Evolutionary conservation across 2,113 vertebrate genomes (phyloP), one percentile per base, ranked within the genome.

Genomic region (Chunga burmeisteri): DNA sequence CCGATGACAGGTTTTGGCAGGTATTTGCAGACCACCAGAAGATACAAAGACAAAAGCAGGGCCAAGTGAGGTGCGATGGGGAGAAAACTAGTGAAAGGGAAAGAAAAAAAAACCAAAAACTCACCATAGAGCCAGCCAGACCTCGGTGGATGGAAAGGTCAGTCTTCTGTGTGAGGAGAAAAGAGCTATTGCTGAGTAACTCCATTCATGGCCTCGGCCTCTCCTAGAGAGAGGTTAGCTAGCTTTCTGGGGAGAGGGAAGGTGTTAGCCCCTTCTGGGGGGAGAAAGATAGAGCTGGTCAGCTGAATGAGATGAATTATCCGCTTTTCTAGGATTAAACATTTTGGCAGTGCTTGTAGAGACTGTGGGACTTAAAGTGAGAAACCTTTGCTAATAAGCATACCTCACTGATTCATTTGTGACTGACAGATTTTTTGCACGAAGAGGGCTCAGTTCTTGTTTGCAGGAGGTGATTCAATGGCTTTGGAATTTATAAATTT

Each of bases 281-380:
- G 42, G 36, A 72, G 56, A 53, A 67, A 29, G 47, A 42, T 81
- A 94, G 75, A 81, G 34, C 68, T 90, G 56, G 75, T 88, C 72
- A 91, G 80, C 32, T 95, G 90, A 94, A 78, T 42, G 23, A 59
- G 68, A 52, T 95, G 75, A 97, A 91, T 81, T 84, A 81, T 56
- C 86, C 1, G 6, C 83, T 87, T 94, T 92, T 86, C 56, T 89
- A 59, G 44, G 83, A 81, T 93, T 89, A 85, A 92, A 85, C 71
- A 46, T 72, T 44, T 86, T 94, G 46, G 68, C 83, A 81, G 52
- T 67, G 27, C 56, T 88, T 74, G 36, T 59, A 61, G 63, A 77
- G 72, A 67, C 23, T 78, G 36, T 65, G 36, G 40, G 63, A 73
- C 53, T 86, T 87, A 63, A 83, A 90, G 67, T 66, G 40, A 75